A percentile compares a stretch with the other conserved stretches of the same genome.
Conservation (phyloP, 1,140 invertebrate species). For the Drosophila navojoa region DNA sequence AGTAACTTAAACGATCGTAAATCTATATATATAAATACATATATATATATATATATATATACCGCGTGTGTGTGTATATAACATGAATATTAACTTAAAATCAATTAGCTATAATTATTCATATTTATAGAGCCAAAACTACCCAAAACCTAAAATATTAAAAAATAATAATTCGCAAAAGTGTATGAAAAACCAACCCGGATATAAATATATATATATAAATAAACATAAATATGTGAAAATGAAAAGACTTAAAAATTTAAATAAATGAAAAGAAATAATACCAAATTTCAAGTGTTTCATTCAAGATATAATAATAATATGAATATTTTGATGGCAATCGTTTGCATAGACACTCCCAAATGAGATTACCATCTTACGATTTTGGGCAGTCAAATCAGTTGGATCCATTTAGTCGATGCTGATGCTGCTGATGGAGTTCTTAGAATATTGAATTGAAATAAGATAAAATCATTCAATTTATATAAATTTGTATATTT, state of each 20-base stretch:
- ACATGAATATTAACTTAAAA: constrained; percentile 78
- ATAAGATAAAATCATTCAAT: constrained; percentile 1
- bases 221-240: constrained; percentile 66
- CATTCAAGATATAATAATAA: not conserved
- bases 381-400: too few relatives aligned
- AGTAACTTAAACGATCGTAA: constrained; percentile 59
- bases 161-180: constrained; percentile 59
- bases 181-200: constrained; percentile 50
- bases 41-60: not conserved
- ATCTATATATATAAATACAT: constrained; percentile 2
- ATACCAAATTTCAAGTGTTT: constrained; percentile 54
- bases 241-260: constrained; percentile 81
- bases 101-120: constrained; percentile 80
- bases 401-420: too few relatives aligned
- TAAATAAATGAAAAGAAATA: constrained; percentile 80
- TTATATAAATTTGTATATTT: constrained; percentile 50
- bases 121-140: constrained; percentile 82
- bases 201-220: constrained; percentile 46
- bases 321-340: too few relatives aligned
- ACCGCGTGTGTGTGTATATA: constrained; percentile 64
- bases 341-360: too few relatives aligned
- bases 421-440: too few relatives aligned
- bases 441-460: too few relatives aligned
- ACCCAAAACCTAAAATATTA: constrained; percentile 78
- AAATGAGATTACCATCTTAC: too few relatives aligned